Conservation (phyloP, 2,113 vertebrate species). For the Rhegmatorhina hoffmannsi region DNA sequence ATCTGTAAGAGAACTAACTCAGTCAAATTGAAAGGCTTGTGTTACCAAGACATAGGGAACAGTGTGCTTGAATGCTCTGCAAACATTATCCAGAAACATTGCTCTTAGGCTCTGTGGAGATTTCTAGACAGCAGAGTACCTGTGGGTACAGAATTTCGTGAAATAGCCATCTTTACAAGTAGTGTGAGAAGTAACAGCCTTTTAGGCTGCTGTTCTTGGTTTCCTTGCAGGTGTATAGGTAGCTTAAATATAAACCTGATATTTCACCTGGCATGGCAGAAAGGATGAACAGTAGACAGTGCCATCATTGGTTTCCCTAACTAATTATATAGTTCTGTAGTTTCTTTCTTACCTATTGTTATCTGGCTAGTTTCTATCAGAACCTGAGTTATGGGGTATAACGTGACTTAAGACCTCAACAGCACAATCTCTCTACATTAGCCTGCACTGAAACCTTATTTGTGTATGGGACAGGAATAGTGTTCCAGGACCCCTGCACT, state of each 20-base stretch:
- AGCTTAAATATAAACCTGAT: background rate
- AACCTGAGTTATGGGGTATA: background rate
- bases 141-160: background rate
- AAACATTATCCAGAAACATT: background rate
- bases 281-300: background rate
- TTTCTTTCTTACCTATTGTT: background rate
- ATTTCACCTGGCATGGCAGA: background rate
- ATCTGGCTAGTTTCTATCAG: background rate
- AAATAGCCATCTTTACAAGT: background rate
- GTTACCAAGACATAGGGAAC: background rate
- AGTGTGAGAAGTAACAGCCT: background rate
- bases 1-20: background rate
- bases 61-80: background rate
- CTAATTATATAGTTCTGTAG: background rate
- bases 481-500: rapidly evolving
- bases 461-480: background rate
- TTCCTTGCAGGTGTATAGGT: background rate
- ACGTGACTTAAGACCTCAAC: background rate
- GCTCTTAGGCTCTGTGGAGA: background rate
- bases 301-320: background rate
- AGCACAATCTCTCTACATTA: background rate
- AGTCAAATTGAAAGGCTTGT: background rate
- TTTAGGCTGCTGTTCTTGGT: background rate
- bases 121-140: background rate
- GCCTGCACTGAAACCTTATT: background rate